Percentiles rank a stretch among this genome's conserved stretches.
Conservation (phyloP, 2,888 invertebrate species). For the Ditula angustiorana region DNA sequence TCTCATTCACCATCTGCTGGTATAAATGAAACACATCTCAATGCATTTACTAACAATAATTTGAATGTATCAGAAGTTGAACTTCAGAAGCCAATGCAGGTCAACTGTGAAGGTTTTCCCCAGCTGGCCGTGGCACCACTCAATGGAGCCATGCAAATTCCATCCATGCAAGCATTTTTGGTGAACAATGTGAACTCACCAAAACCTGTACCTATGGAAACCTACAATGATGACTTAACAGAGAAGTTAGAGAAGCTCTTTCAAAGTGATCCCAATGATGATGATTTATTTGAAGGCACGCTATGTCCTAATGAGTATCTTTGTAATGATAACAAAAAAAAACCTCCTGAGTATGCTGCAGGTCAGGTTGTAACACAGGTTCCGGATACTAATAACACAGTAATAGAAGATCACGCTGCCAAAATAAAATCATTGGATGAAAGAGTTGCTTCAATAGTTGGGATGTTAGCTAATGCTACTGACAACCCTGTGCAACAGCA, state of each 20-base stretch:
- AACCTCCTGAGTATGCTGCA: constrained; percentile 42
- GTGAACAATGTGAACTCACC: constrained; percentile 39
- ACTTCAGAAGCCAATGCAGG: constrained; percentile 1
- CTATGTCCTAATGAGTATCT: constrained; percentile 58
- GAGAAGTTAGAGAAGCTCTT: constrained; percentile 78
- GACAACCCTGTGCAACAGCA: constrained; percentile 50
- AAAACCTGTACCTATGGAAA: constrained; percentile 53
- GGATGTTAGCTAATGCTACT: constrained; percentile 55
- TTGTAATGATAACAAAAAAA: constrained; percentile 50
- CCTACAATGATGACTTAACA: constrained; percentile 70
- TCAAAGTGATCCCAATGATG: constrained; percentile 69
- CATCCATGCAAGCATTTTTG: constrained; percentile 39
- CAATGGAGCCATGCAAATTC: constrained; percentile 36
- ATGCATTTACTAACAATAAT: constrained; percentile 21
- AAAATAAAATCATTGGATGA: constrained; percentile 71
- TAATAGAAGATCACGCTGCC: constrained; percentile 61
- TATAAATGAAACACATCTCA: constrained; percentile 27
- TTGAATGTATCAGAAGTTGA: constrained; percentile 20
- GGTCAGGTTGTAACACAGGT: constrained; percentile 35
- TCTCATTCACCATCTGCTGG: constrained; percentile 46
- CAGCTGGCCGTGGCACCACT: constrained; percentile 26
- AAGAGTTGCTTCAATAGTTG: constrained; percentile 66
- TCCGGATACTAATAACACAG: constrained; percentile 46
- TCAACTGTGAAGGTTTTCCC: not conserved
- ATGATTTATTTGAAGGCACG: constrained; percentile 73